phyloP scores from a whole-genome alignment of 2,888 invertebrate species.

The Pandemis heparana region DNA sequence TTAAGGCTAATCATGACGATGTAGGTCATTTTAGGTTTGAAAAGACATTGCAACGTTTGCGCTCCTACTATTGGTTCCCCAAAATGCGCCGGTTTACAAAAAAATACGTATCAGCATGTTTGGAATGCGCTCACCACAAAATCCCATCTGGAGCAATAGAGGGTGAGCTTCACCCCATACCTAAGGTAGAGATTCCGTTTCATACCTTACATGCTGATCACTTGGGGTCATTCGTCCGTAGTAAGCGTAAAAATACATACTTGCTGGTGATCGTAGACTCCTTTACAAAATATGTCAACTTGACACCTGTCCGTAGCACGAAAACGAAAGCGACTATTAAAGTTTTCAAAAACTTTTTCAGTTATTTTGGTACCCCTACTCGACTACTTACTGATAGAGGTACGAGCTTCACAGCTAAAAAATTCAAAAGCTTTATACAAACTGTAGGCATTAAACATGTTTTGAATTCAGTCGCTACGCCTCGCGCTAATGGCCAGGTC shows the following conservation, averaged over 20 bases:
- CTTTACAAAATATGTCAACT: slow-evolving; percentile 35
- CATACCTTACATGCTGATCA: slow-evolving; percentile 9
- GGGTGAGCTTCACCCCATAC: not conserved
- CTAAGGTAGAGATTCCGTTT: slow-evolving; percentile 11
- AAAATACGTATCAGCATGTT: slow-evolving; percentile 44
- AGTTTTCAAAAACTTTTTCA: no score
- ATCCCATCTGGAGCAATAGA: not conserved
- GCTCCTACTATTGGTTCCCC: slow-evolving; percentile 47
- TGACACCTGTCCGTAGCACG: slow-evolving; percentile 28
- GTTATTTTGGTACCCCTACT: no score
- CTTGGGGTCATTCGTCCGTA: not conserved
- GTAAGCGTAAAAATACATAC: slow-evolving; percentile 26
- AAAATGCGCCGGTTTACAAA: slow-evolving; percentile 45
- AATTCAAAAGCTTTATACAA: no score
- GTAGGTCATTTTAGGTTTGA: slow-evolving; percentile 47
- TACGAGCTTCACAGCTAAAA: no score
- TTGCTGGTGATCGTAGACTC: slow-evolving; percentile 28
- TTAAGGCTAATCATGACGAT: slow-evolving; percentile 48
- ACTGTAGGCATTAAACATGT: no score
- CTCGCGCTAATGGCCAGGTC: no score
- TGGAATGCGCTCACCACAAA: slow-evolving; percentile 6
- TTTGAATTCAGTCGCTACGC: no score
- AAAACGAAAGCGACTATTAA: no score
- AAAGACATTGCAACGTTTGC: slow-evolving; percentile 36
- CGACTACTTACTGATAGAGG: no score